Conservation (phyloP, 1,140 invertebrate genomes). For the Drosophila melanogaster region DNA sequence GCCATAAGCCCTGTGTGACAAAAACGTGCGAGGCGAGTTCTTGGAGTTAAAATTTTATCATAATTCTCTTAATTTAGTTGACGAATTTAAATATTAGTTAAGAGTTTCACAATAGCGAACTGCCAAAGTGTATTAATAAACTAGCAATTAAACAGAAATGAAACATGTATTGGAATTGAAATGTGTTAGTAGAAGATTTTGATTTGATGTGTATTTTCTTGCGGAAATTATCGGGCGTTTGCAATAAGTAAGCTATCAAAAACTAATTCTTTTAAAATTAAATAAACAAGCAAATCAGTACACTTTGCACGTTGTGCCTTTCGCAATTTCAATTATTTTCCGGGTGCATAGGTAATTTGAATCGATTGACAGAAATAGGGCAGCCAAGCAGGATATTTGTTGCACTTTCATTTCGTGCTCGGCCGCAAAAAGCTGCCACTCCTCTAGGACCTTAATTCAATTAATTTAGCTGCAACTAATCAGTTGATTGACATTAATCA, state of each 20-base stretch:
- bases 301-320: not conserved
- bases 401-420: not conserved
- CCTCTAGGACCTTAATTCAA: constrained; percentile 24
- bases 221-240: not conserved
- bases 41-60: not conserved
- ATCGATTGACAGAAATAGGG: constrained; percentile 5
- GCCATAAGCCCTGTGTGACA: not conserved
- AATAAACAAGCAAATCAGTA: not conserved
- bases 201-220: too few species aligned
- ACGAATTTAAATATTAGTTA: not conserved
- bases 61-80: not conserved
- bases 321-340: constrained; percentile 22
- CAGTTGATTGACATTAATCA: constrained; percentile 73
- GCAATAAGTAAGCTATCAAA: not conserved
- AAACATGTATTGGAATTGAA: not conserved
- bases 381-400: constrained; percentile 4
- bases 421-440: not conserved
- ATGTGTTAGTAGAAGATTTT: not conserved
- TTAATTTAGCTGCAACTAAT: constrained; percentile 52
- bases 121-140: too few species aligned
- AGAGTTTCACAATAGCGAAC: too few species aligned
- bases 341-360: constrained; percentile 4
- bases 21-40: not conserved
- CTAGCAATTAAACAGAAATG: too few species aligned
- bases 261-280: not conserved